Conservation (phyloP, 2,113 vertebrate species). For the Odocoileus hemionus region DNA sequence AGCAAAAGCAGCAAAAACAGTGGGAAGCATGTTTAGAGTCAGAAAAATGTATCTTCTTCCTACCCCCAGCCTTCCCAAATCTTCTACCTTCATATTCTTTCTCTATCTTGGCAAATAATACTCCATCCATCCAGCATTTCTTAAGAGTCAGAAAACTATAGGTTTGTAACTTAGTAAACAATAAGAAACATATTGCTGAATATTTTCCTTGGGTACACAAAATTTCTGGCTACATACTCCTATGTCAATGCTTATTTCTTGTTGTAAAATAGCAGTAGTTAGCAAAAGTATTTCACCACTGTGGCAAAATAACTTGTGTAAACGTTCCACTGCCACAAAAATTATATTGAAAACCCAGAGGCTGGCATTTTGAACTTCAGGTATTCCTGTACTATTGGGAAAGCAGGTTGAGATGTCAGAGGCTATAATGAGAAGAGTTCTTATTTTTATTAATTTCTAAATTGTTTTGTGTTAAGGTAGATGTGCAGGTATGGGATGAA, state of each 20-base stretch:
- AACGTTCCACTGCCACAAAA: not conserved
- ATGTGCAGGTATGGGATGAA: not conserved
- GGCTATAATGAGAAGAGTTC: not conserved
- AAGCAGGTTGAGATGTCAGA: not conserved
- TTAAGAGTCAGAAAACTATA: not conserved
- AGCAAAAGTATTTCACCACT: not conserved
- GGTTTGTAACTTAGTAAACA: not conserved
- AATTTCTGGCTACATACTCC: not conserved
- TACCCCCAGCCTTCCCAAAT: not conserved
- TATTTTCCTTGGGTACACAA: slow-evolving; percentile 2
- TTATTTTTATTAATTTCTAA: not conserved
- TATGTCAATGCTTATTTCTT: not conserved
- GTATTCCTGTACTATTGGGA: not conserved
- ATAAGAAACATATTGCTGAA: not conserved
- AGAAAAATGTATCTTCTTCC: not conserved
- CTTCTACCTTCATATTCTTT: not conserved
- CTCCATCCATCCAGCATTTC: not conserved
- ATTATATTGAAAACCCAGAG: not conserved
- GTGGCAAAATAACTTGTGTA: not conserved
- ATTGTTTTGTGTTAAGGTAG: not conserved
- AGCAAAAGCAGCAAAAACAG: not conserved
- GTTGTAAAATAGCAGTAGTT: slow-evolving; percentile 18
- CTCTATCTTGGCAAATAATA: not conserved
- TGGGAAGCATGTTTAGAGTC: not conserved
- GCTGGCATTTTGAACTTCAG: not conserved